A percentile compares a stretch with the other conserved stretches of the same genome.
Evolutionary conservation across 2,113 vertebrate genomes (phyloP).

Genomic region (Cyanoderma ruficeps): DNA sequence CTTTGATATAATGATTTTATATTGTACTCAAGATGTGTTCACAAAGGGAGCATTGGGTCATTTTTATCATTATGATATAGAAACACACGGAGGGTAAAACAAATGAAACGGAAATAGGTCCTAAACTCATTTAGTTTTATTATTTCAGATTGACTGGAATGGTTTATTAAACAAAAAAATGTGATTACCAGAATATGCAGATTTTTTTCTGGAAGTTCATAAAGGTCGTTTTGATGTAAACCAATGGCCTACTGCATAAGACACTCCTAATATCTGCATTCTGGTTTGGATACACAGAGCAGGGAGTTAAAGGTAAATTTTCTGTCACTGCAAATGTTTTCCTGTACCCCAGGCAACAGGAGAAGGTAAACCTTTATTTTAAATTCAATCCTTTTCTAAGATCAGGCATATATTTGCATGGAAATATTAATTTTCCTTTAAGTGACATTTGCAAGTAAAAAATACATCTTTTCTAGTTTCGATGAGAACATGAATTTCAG

Average conservation of each 20-base stretch:
- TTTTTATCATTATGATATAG: not conserved
- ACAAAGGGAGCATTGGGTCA: not conserved
- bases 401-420: not conserved
- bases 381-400: not conserved
- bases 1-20: not conserved
- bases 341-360: not conserved
- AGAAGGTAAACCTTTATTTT: not conserved
- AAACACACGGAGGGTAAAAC: rapidly evolving
- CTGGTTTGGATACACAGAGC: not conserved
- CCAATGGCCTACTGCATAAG: rapidly evolving
- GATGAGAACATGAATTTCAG: not conserved
- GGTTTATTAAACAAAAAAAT: not conserved
- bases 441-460: not conserved
- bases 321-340: not conserved
- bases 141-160: not conserved
- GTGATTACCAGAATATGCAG: not conserved
- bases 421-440: not conserved
- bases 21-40: not conserved
- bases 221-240: not conserved
- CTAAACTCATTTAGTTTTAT: not conserved
- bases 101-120: not conserved
- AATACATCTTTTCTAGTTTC: not conserved
- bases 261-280: not conserved
- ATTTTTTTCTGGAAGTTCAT: not conserved
- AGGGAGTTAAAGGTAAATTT: not conserved